These are phyloP conservation scores for Aphaenogaster ashmeadi DNA, from an alignment of 1,140 invertebrate species.

Conservation along the genomic window DNA sequence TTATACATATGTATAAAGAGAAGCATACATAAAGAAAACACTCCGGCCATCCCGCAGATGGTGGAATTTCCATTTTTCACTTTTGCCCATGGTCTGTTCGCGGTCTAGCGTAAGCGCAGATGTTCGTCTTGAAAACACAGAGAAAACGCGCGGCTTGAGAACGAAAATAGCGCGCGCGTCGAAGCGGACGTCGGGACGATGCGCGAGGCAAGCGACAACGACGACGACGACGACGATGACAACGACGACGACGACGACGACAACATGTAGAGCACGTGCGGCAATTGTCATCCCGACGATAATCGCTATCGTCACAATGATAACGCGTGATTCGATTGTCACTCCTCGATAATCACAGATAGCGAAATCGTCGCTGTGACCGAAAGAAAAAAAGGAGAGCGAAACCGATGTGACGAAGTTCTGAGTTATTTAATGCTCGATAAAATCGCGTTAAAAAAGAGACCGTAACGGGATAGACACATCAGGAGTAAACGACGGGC, in stretches of 20 bases:
- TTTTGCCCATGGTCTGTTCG: conserved; percentile 17
- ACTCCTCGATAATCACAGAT: not conserved
- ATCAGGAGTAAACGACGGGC: not conserved
- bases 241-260: not conserved
- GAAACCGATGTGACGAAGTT: not conserved
- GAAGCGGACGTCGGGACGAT: not conserved
- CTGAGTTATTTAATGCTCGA: conserved; percentile 6
- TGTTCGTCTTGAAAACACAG: conserved; percentile 22
- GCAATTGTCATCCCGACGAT: not conserved
- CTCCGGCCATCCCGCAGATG: not conserved
- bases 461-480: not conserved
- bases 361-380: not conserved
- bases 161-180: conserved; percentile 50
- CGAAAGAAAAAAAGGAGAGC: not conserved
- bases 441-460: conserved; percentile 9
- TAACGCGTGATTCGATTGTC: not conserved
- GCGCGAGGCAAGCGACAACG: not conserved
- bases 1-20: not conserved
- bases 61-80: conserved; percentile 14
- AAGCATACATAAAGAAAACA: not conserved
- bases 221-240: not conserved
- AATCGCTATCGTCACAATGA: not conserved
- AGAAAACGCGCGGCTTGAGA: conserved; percentile 33
- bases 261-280: not conserved
- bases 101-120: conserved; percentile 20